These are phyloP conservation scores for Pammene fasciana DNA, from an alignment of 2,888 invertebrate species.

Conservation along the genomic window DNA sequence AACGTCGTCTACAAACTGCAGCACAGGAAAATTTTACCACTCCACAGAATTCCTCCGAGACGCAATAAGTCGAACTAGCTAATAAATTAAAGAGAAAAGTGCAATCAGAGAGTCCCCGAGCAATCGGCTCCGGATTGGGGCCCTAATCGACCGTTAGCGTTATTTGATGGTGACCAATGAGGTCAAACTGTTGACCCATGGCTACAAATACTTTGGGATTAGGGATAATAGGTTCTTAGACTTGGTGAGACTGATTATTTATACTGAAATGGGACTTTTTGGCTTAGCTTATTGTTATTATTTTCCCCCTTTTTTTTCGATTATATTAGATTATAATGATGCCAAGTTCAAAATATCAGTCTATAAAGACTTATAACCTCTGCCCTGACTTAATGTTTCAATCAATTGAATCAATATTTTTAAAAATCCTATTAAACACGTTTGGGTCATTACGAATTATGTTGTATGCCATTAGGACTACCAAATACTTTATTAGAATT, in stretches of 20 bases:
- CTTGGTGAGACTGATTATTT: neutral
- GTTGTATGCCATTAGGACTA: neutral
- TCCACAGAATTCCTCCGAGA: constrained; percentile 15
- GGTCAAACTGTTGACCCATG: constrained; percentile 18
- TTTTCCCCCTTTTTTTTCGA: too few relatives aligned
- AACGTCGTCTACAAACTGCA: neutral
- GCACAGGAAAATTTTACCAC: neutral
- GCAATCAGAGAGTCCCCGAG: constrained; percentile 31
- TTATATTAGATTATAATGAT: too few relatives aligned
- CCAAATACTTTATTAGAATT: neutral
- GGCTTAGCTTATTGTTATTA: too few relatives aligned
- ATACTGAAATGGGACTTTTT: neutral
- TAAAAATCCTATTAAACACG: neutral
- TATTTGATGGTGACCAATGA: constrained; percentile 28
- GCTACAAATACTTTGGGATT: neutral
- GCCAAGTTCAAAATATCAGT: too few relatives aligned
- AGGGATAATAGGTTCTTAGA: neutral
- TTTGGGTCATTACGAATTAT: neutral
- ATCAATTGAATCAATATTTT: too few relatives aligned
- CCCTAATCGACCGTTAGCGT: constrained; percentile 28
- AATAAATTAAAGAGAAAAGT: constrained; percentile 33
- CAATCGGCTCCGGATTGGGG: constrained; percentile 24
- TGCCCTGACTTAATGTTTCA: too few relatives aligned
- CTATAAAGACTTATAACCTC: too few relatives aligned
- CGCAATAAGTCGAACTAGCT: constrained; percentile 21